Conservation (phyloP, 2,113 vertebrate species). For the Anarrhichthys ocellatus region DNA sequence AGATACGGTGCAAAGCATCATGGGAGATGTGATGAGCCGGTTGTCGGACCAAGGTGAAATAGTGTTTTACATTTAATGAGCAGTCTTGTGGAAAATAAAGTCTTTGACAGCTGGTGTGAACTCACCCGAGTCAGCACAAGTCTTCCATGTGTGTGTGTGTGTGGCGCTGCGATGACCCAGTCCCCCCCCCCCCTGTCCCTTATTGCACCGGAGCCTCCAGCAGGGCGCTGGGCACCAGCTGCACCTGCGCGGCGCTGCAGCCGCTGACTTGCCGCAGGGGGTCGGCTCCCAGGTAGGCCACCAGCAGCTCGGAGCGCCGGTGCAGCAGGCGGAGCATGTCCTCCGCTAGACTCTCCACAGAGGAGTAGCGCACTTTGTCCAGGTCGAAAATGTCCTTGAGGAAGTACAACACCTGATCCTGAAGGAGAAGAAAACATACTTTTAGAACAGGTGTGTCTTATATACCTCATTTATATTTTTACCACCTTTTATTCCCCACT, state of each 20-base stretch:
- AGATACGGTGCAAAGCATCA: background rate
- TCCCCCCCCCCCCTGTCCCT: background rate
- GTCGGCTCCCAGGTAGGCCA: constrained; percentile 87
- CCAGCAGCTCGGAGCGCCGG: constrained; percentile 87
- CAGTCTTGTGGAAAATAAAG: background rate
- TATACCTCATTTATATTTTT: background rate
- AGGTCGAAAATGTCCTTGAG: constrained; percentile 97
- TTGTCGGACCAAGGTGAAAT: background rate
- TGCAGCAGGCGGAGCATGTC: constrained; percentile 90
- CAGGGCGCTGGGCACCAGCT: constrained; percentile 70
- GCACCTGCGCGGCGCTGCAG: constrained; percentile 70
- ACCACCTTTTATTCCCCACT: background rate
- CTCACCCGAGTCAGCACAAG: background rate
- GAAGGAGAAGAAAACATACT: background rate
- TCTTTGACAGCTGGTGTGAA: background rate
- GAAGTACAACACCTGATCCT: constrained; percentile 96
- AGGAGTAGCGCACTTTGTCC: constrained; percentile 94
- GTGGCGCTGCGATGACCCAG: background rate
- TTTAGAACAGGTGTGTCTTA: background rate
- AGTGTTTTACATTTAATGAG: background rate
- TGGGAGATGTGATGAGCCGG: constrained; percentile 2
- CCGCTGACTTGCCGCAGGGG: constrained; percentile 68
- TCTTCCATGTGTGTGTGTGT: background rate
- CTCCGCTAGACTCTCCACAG: constrained; percentile 88
- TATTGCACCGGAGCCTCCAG: constrained; percentile 85